phyloP scores from a whole-genome alignment of 2,113 vertebrate genomes.

The Leptobrachium ailaonicum region DNA sequence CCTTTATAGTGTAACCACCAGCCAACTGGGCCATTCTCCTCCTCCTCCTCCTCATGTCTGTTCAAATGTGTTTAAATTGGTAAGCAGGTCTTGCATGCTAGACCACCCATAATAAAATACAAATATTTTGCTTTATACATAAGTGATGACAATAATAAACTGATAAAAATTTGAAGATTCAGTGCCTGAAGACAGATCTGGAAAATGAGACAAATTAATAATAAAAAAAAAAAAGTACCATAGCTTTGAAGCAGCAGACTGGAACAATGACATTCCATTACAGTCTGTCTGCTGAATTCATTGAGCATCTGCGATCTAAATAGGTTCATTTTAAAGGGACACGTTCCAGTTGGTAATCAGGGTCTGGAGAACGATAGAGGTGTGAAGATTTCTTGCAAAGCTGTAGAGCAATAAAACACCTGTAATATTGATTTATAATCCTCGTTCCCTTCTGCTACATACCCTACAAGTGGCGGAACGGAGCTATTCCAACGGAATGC shows the following conservation, averaged over 20 bases:
- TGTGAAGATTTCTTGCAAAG: conserved; percentile 21
- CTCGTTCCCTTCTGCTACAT: conserved; percentile 24
- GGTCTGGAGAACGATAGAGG: conserved; percentile 31
- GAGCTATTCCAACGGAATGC: conserved; percentile 17
- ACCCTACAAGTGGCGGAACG: conserved; percentile 19
- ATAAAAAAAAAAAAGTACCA: conserved; percentile 54
- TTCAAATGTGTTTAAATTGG: too few species aligned
- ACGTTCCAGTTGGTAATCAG: conserved; percentile 56
- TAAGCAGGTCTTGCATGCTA: too few species aligned
- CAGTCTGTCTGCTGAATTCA: conserved; percentile 71
- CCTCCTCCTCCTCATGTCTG: too few species aligned
- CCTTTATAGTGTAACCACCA: too few species aligned
- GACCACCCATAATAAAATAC: neutral
- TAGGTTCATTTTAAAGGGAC: conserved; percentile 65
- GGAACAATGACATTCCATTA: conserved; percentile 71
- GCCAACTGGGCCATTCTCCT: too few species aligned
- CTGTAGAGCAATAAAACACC: conserved; percentile 41
- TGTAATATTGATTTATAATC: conserved; percentile 45
- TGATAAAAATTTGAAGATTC: conserved; percentile 41
- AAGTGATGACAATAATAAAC: neutral
- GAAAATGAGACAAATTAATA: conserved; percentile 69
- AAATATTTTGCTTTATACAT: neutral
- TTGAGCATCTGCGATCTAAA: conserved; percentile 72
- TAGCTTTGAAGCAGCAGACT: conserved; percentile 69
- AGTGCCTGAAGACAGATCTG: conserved; percentile 65